Conservation (phyloP, 2,797 vertebrate species). For the Pampus argenteus region DNA sequence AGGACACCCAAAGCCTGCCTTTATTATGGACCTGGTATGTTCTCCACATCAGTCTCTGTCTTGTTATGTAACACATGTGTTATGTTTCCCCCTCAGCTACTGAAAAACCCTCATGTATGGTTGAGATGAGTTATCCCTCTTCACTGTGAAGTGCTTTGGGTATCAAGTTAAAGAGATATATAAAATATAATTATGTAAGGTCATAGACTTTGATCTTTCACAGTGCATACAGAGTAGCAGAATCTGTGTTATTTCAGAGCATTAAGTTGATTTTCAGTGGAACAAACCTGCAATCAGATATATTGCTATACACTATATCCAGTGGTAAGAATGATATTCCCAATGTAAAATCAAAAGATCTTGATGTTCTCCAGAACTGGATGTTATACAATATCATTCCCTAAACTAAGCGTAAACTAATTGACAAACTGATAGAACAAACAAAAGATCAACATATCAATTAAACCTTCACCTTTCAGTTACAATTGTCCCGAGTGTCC, state of each 20-base stretch:
- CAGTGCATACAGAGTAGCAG: neutral
- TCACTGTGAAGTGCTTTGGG: no score
- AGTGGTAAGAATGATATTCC: neutral
- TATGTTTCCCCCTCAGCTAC: constrained; percentile 40
- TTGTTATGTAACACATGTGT: constrained; percentile 67
- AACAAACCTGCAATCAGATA: constrained; percentile 23
- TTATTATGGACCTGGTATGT: constrained; percentile 51
- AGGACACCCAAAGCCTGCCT: constrained; percentile 48
- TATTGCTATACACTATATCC: neutral
- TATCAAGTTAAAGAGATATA: no score
- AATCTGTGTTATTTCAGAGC: neutral
- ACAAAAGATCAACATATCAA: constrained; percentile 62
- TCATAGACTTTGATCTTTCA: constrained; percentile 34
- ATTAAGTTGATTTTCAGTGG: constrained; percentile 4
- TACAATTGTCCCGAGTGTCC: constrained; percentile 64
- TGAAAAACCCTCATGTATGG: constrained; percentile 29
- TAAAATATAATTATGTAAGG: no score
- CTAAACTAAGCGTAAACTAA: constrained; percentile 31
- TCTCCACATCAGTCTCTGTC: constrained; percentile 35
- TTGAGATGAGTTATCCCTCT: no score
- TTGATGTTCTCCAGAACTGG: constrained; percentile 1
- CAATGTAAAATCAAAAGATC: constrained; percentile 1
- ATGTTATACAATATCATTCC: constrained; percentile 9
- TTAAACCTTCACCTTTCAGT: constrained; percentile 66
- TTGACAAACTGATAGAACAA: constrained; percentile 42